These are phyloP conservation scores for Megaceryle torquata DNA, from an alignment of 2,113 vertebrate species.

Conservation along the genomic window DNA sequence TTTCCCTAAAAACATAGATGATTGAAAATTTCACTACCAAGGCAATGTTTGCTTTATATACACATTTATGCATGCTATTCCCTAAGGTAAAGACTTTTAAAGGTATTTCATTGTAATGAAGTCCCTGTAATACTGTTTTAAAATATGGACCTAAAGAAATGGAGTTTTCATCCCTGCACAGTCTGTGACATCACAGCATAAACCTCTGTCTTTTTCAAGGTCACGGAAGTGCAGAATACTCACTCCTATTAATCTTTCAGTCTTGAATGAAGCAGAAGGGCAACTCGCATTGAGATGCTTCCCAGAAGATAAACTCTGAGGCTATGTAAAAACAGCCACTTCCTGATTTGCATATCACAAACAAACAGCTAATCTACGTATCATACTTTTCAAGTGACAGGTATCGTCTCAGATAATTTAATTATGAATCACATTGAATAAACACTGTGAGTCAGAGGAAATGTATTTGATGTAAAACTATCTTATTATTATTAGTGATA, in stretches of 20 bases:
- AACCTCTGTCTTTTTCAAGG: not conserved
- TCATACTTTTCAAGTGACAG: not conserved
- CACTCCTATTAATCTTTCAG: not conserved
- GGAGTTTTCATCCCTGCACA: not conserved
- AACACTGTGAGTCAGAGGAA: not conserved
- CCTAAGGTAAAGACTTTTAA: not conserved
- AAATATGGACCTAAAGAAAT: not conserved
- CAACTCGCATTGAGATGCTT: not conserved
- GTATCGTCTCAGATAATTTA: not conserved
- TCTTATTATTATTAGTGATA: not conserved
- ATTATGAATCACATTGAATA: not conserved
- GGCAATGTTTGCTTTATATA: not conserved
- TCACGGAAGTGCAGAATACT: not conserved
- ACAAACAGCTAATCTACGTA: not conserved
- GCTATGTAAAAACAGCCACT: not conserved
- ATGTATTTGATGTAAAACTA: not conserved
- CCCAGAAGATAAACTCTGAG: not conserved
- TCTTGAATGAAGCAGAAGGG: not conserved
- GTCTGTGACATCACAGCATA: not conserved
- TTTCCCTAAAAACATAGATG: not conserved
- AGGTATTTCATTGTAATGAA: not conserved
- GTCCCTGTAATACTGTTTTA: not conserved
- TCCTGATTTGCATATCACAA: not conserved
- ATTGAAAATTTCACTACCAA: not conserved
- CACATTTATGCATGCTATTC: not conserved